Conservation (phyloP, 1,140 invertebrate species). For the Dolichoris vasculosae region DNA sequence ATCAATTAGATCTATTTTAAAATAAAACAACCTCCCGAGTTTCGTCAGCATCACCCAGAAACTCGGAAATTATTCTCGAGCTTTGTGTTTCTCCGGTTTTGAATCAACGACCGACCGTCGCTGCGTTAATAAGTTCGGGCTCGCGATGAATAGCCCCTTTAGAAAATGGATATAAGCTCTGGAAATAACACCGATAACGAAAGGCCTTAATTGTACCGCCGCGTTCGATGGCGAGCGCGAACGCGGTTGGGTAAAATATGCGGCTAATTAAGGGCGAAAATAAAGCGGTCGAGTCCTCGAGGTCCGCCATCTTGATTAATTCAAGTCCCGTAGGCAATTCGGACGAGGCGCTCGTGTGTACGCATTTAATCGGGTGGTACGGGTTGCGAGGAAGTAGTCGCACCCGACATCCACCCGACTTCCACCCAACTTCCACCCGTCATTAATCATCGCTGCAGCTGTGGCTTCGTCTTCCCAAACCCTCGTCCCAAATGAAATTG, state of each 20-base stretch:
- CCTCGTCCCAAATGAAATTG: background rate
- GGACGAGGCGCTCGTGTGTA: background rate
- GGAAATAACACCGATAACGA: background rate
- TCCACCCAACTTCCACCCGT: background rate
- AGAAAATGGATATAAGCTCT: background rate
- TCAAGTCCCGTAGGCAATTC: background rate
- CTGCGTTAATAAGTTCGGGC: background rate
- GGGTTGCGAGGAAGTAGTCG: background rate
- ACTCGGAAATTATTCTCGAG: no score
- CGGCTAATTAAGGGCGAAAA: background rate
- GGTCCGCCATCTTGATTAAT: background rate
- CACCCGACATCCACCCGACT: background rate
- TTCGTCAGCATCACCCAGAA: no score
- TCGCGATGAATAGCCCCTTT: background rate
- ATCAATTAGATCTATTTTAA: background rate
- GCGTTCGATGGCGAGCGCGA: background rate
- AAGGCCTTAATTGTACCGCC: background rate
- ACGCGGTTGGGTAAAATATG: background rate
- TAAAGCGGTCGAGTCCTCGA: background rate
- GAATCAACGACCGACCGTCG: no score
- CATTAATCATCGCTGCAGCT: conserved; percentile 25
- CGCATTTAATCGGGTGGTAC: background rate
- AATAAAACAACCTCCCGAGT: no score
- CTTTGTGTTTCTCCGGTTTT: no score
- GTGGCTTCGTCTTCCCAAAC: background rate